phyloP scores from a whole-genome alignment of 30 jellyfish, hydroid and myxozoan genomes.

The Rhopilema esculentum region DNA sequence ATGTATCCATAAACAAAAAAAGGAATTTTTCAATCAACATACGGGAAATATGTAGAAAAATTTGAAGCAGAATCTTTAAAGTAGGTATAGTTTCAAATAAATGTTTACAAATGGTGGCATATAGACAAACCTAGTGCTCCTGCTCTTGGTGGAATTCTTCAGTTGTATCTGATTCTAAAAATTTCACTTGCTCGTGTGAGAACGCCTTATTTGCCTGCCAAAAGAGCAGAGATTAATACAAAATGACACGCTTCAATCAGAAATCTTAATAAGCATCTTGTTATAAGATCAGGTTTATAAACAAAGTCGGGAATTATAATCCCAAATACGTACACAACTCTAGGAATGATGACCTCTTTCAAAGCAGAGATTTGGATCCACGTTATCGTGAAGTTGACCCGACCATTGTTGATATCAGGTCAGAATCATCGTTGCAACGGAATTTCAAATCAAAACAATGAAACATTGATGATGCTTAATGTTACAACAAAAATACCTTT shows the following conservation, averaged over 20 bases:
- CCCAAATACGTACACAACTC: conserved; percentile 20
- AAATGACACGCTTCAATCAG: not conserved
- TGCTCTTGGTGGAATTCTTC: not conserved
- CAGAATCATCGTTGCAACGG: conserved; percentile 21
- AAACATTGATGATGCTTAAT: conserved; percentile 36
- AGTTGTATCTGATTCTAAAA: not conserved
- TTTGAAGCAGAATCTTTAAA: no score
- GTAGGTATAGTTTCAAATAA: no score
- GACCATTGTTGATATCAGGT: conserved; percentile 19
- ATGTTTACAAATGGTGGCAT: no score
- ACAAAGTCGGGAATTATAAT: conserved; percentile 29
- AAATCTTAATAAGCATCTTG: conserved; percentile 26
- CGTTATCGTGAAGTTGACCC: not conserved
- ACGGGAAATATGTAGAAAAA: no score
- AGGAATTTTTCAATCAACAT: no score
- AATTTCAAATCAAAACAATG: conserved; percentile 34
- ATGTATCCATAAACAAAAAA: no score
- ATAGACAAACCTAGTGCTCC: no score
- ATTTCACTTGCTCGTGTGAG: not conserved
- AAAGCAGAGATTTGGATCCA: not conserved
- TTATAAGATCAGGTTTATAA: conserved; percentile 37
- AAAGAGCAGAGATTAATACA: no score
- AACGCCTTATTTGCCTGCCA: not conserved
- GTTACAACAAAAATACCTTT: conserved; percentile 22
- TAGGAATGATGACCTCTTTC: not conserved